Evolutionary conservation across 2,888 invertebrate species (phyloP).

Genomic region (Lepidonotus clava): DNA sequence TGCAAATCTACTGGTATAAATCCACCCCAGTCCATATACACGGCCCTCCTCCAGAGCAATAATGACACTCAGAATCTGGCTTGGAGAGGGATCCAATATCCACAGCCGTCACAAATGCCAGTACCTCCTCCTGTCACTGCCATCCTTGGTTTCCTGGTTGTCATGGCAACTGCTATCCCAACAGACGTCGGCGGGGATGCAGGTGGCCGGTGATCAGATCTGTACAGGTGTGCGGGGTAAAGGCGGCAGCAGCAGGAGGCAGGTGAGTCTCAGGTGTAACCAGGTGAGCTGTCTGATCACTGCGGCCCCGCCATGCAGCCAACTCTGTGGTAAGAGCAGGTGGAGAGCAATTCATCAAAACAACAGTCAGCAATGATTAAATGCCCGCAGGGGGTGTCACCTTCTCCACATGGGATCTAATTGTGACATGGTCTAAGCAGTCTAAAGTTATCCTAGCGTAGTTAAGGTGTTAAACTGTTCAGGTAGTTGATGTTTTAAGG

Average conservation of each 20-base stretch:
- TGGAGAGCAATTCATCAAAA: no score
- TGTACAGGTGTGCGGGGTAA: background rate
- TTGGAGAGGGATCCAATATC: background rate
- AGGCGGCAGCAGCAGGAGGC: background rate
- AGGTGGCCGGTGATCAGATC: background rate
- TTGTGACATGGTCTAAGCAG: no score
- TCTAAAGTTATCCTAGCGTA: no score
- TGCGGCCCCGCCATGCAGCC: background rate
- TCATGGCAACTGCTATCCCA: slow-evolving; percentile 2
- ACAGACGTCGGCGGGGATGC: background rate
- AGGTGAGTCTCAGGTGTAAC: slow-evolving; percentile 2
- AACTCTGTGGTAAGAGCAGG: background rate
- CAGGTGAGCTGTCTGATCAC: background rate
- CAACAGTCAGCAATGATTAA: no score
- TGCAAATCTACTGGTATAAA: no score
- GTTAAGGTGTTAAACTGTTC: no score
- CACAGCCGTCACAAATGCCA: background rate
- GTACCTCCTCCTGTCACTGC: background rate
- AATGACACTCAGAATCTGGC: background rate
- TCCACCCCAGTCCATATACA: background rate
- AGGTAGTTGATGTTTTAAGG: no score
- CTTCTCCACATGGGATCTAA: no score
- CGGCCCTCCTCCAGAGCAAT: background rate
- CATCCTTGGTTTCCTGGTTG: background rate
- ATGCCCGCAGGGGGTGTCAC: no score